phyloP scores from a whole-genome alignment of 2,888 invertebrate species.

The Alloplasta piceator region DNA sequence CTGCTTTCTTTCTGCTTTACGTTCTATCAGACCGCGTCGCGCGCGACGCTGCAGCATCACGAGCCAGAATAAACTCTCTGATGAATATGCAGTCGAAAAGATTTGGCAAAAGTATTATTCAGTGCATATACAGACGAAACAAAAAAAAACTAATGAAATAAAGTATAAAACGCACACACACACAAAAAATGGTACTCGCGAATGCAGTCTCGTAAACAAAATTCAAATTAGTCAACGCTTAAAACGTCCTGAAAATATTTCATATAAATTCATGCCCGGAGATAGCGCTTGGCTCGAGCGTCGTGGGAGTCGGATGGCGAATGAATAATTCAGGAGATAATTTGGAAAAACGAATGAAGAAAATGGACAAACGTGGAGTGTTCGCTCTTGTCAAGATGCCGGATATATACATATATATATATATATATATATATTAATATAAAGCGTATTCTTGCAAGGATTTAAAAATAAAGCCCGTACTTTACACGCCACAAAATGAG shows the following conservation, averaged over 20 bases:
- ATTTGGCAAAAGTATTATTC: constrained; percentile 61
- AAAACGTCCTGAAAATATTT: constrained; percentile 66
- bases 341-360: constrained; percentile 72
- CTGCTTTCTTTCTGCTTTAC: background rate
- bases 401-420: constrained; percentile 7
- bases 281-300: constrained; percentile 31
- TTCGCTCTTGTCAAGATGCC: constrained; percentile 4
- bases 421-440: too few relatives aligned
- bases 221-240: constrained; percentile 48
- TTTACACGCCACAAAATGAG: constrained; percentile 1
- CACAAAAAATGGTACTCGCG: constrained; percentile 1
- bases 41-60: constrained; percentile 6
- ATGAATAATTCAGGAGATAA: constrained; percentile 76
- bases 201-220: constrained; percentile 54
- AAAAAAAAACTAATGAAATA: constrained; percentile 5
- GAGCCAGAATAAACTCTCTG: constrained; percentile 9
- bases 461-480: constrained; percentile 5
- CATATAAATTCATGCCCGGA: constrained; percentile 75
- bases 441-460: background rate
- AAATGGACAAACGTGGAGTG: constrained; percentile 54
- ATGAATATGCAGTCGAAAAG: constrained; percentile 51
- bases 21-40: constrained; percentile 1
- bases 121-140: background rate
- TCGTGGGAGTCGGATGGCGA: background rate
- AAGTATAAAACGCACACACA: too few relatives aligned